Conservation (phyloP, 2,797 vertebrate genomes). For the Rhodeus uyekii region DNA sequence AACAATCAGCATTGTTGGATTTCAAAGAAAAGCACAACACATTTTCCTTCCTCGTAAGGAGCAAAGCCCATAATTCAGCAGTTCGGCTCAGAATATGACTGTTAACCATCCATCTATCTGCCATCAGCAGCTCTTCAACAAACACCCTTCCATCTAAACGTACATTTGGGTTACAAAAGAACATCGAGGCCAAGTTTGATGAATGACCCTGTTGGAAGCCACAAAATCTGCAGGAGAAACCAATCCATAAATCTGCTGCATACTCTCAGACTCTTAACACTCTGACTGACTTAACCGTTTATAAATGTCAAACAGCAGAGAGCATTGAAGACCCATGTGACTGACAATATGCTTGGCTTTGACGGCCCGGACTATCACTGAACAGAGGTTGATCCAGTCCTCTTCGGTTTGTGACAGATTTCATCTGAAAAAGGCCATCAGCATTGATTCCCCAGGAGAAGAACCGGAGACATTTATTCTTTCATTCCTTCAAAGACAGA, state of each 20-base stretch:
- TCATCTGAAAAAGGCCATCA: constrained; percentile 64
- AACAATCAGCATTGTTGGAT: constrained; percentile 50
- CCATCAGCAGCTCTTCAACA: background rate
- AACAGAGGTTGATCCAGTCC: constrained; percentile 66
- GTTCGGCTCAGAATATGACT: constrained; percentile 14
- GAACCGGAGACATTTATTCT: constrained; percentile 60
- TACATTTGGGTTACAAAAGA: background rate
- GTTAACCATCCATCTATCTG: constrained; percentile 19
- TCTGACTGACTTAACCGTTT: background rate
- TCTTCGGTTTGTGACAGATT: constrained; percentile 67
- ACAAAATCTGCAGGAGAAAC: constrained; percentile 11
- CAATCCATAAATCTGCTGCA: background rate
- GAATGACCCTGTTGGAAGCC: background rate
- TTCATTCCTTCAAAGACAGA: constrained; percentile 73
- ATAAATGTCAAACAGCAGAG: background rate
- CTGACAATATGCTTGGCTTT: background rate
- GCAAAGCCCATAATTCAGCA: constrained; percentile 39
- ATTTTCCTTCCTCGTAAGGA: constrained; percentile 3
- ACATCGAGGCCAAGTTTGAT: background rate
- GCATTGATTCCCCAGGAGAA: constrained; percentile 65
- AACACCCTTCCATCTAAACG: constrained; percentile 3
- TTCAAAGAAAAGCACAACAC: constrained; percentile 33
- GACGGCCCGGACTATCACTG: too few relatives aligned
- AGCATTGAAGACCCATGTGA: background rate
- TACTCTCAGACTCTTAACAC: background rate